Evolutionary conservation across 1,140 invertebrate genomes (phyloP), one percentile per base, ranked within the genome.

Genomic region (Tachypleus tridentatus): DNA sequence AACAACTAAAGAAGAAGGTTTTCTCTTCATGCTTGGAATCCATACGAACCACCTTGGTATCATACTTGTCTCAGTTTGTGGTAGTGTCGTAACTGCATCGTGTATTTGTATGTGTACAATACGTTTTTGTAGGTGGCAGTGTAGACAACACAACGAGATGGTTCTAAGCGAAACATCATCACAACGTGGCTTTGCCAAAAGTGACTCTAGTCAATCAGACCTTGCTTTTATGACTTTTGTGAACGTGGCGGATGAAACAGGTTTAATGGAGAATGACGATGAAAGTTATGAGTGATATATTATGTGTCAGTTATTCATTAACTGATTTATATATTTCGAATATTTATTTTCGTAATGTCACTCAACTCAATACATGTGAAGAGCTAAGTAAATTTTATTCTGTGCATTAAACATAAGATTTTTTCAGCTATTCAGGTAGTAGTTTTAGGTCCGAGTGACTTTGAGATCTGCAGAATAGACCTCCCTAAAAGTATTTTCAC

Each of bases 21-120:
- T 69, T 60, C 56, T 71, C n/a, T 59, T 67, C 4, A 67, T 61
- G 4, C 60, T 72, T 3, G 71, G 71, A 4, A 70, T 72, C 11
- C 61, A 48, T 54, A 62, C 61, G 10, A 62, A 62, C 49, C 56
- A 62, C 49, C 49, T 62, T 47, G 52, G 61, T n/a, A 60, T 60
- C 49, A 49, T 62, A 11, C 52, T 62, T 10, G 61, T 57, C 9
- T 11, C 61, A 6, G 61, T 10, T 54, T n/a, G 51, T 53, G 61
- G n/a, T 9, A 49, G 61, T 52, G 10, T 62, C 11, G 49, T 62
- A 47, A 9, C 52, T 5, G 10, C 49, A n/a, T 29, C n/a, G 5
- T 62, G 61, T 57, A 5, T 57, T 9, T n/a, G 51, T 49, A 48
- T 29, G 51, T 54, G 51, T 49, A 9, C n/a, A 9, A 29, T 57